phyloP scores from a whole-genome alignment of 2,797 vertebrate species.

The Paedocypris micromegethes region DNA sequence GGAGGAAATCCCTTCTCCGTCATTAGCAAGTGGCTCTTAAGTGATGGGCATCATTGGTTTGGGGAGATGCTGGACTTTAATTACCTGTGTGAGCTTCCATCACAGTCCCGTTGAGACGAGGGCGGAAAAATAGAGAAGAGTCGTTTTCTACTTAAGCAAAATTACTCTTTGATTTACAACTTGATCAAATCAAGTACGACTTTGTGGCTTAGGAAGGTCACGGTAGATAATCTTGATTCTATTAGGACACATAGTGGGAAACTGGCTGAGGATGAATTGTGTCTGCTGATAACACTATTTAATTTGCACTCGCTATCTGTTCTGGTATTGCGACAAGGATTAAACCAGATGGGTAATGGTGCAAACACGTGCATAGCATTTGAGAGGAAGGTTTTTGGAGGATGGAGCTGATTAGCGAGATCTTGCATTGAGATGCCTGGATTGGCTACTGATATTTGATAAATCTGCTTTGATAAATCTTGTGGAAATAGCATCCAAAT shows the following conservation, averaged over 20 bases:
- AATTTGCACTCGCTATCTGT: no score
- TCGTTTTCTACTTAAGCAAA: not conserved
- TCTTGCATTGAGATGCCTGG: not conserved
- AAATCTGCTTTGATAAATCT: no score
- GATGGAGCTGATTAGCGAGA: not conserved
- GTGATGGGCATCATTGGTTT: slow-evolving; percentile 15
- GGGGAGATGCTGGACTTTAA: slow-evolving; percentile 19
- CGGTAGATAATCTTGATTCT: not conserved
- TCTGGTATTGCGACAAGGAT: not conserved
- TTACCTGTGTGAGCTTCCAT: slow-evolving; percentile 21
- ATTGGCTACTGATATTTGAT: no score
- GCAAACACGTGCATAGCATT: not conserved
- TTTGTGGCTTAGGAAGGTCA: slow-evolving; percentile 32
- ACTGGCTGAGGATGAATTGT: not conserved
- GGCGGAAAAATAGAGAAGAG: not conserved
- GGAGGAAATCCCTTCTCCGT: slow-evolving; percentile 9
- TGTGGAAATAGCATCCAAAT: no score
- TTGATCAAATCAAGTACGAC: slow-evolving; percentile 11
- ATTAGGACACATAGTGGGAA: not conserved
- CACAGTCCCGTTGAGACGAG: slow-evolving; percentile 5
- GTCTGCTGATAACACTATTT: not conserved
- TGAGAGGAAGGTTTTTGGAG: not conserved
- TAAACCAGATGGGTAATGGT: not conserved
- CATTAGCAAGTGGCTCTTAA: slow-evolving; percentile 14
- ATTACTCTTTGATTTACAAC: slow-evolving; percentile 23